A percentile compares a stretch with the other conserved stretches of the same genome.
Evolutionary conservation across 2,888 invertebrate genomes (phyloP).

Genomic region (Tachina fera): DNA sequence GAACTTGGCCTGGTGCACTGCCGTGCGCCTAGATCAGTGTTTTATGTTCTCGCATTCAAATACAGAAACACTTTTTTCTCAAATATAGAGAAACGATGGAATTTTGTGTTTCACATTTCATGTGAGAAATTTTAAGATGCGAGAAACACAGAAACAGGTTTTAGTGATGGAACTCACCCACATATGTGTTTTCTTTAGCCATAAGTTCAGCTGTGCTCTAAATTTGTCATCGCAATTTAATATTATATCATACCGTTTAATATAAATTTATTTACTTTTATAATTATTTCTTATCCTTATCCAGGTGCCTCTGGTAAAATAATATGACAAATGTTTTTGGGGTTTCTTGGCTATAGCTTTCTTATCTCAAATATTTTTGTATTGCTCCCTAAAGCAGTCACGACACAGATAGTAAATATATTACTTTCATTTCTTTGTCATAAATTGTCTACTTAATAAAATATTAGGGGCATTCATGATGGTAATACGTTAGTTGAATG

Average conservation of each 20-base stretch:
- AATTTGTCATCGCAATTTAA: constrained; percentile 50
- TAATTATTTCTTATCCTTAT: constrained; percentile 41
- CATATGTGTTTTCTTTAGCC: neutral
- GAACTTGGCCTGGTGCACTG: too few relatives aligned
- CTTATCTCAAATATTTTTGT: constrained; percentile 54
- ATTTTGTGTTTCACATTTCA: too few relatives aligned
- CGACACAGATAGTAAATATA: neutral
- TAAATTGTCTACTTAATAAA: neutral
- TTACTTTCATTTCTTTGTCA: neutral
- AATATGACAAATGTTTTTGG: neutral
- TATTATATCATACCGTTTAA: constrained; percentile 40
- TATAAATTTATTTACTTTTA: neutral
- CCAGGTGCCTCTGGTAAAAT: constrained; percentile 45
- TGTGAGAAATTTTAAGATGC: too few relatives aligned
- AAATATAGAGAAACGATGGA: too few relatives aligned
- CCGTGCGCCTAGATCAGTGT: too few relatives aligned
- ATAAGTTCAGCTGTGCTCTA: constrained; percentile 38
- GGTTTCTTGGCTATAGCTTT: constrained; percentile 5
- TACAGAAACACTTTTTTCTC: too few relatives aligned
- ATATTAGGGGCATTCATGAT: neutral
- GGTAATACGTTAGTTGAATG: neutral
- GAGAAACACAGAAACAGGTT: too few relatives aligned
- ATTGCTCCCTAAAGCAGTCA: constrained; percentile 25
- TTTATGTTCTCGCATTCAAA: too few relatives aligned
- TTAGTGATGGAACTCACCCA: neutral